Evolutionary conservation across 2,113 vertebrate species (phyloP).

Genomic region (Bombycilla garrulus): DNA sequence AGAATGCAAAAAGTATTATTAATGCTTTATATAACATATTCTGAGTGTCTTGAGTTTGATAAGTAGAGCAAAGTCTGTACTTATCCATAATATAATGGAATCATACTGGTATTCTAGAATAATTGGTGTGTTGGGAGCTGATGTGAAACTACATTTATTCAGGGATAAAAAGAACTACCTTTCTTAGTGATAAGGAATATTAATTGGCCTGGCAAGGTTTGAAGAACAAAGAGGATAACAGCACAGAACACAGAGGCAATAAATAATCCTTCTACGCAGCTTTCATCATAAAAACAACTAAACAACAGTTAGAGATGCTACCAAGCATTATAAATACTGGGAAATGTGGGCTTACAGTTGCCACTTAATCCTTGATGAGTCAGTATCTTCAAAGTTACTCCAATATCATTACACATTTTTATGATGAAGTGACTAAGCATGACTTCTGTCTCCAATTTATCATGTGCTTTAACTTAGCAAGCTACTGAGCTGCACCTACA

Average conservation of each 20-base stretch:
- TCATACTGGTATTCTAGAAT: neutral
- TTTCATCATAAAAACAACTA: neutral
- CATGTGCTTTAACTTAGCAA: neutral
- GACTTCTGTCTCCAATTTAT: neutral
- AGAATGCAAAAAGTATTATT: neutral
- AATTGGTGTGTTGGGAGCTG: constrained; percentile 16
- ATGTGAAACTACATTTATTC: constrained; percentile 14
- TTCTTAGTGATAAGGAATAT: constrained; percentile 30
- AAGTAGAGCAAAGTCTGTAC: neutral
- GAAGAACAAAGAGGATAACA: constrained; percentile 15
- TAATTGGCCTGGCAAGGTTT: constrained; percentile 35
- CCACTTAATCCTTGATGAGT: neutral
- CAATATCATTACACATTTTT: neutral
- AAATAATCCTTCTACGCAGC: neutral
- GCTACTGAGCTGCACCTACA: accelerated
- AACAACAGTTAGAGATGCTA: neutral
- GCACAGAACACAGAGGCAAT: neutral
- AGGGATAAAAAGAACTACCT: neutral
- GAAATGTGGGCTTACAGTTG: neutral
- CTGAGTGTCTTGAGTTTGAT: neutral
- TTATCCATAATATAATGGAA: neutral
- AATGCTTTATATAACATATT: neutral
- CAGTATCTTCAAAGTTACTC: neutral
- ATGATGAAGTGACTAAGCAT: neutral
- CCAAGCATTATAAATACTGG: neutral